Evolutionary conservation across 2,888 invertebrate genomes (phyloP).

Genomic region (Toxonevra muliebris): DNA sequence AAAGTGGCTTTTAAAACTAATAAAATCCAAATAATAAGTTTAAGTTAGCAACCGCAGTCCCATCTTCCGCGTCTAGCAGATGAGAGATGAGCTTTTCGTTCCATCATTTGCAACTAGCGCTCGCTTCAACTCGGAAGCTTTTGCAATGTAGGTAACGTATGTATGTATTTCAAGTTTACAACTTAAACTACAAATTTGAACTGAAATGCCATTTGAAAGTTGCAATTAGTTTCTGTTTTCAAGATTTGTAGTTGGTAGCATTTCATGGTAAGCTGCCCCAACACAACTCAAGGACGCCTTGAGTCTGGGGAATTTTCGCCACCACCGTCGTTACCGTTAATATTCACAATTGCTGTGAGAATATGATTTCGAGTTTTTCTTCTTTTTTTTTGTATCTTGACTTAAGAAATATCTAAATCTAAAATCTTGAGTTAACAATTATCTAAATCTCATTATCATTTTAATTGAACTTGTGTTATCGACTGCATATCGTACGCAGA

Average conservation of each 20-base stretch:
- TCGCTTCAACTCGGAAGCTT: not conserved
- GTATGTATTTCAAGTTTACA: not conserved
- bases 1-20: not conserved
- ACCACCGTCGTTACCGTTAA: too few species aligned
- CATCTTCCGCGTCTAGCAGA: not conserved
- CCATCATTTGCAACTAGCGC: not conserved
- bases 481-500: constrained; percentile 1
- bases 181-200: not conserved
- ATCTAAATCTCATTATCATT: not conserved
- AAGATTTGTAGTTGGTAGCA: not conserved
- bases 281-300: constrained; percentile 4
- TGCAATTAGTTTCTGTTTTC: not conserved
- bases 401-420: too few species aligned
- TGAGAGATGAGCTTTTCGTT: too few species aligned
- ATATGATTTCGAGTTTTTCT: not conserved
- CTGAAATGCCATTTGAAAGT: constrained; percentile 12
- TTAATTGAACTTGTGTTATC: constrained; percentile 28
- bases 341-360: not conserved
- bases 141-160: too few species aligned
- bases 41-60: not conserved
- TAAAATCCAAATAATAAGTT: not conserved
- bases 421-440: too few species aligned
- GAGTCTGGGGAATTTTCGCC: not conserved
- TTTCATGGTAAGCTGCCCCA: not conserved
- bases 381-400: not conserved